These are phyloP conservation scores for Alcedo atthis DNA, from an alignment of 2,797 vertebrate genomes.

Conservation along the genomic window DNA sequence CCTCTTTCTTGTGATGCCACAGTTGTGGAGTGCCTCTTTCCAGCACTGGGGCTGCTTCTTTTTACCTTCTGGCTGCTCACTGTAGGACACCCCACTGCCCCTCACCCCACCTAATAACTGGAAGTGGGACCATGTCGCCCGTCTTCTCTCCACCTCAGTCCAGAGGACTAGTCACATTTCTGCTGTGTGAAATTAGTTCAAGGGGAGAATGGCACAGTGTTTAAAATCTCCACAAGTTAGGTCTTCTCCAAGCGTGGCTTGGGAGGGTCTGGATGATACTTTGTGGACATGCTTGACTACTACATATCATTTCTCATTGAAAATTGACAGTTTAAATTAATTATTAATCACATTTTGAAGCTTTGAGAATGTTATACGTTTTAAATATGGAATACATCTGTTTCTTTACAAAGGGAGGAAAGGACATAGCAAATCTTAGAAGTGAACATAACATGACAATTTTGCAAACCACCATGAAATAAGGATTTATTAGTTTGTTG, in stretches of 20 bases:
- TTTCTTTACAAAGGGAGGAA: not conserved
- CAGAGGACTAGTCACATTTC: not conserved
- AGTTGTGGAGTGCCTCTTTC: not conserved
- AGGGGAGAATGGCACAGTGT: not conserved
- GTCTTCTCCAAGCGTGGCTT: not conserved
- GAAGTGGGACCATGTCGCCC: not conserved
- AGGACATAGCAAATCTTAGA: not conserved
- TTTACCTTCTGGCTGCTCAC: fast-evolving
- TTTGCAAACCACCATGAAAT: slow-evolving; percentile 22
- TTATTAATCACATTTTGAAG: not conserved
- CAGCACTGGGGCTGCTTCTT: not conserved
- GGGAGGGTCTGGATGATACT: not conserved
- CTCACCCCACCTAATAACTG: fast-evolving
- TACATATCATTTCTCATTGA: not conserved
- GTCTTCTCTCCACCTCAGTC: not conserved
- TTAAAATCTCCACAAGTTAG: not conserved
- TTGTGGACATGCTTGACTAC: fast-evolving
- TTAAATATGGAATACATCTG: fast-evolving
- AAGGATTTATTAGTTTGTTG: slow-evolving; percentile 45
- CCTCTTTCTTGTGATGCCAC: not conserved
- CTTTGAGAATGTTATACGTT: not conserved
- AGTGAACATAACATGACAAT: not conserved
- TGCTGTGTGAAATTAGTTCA: not conserved
- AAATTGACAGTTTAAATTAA: not conserved
- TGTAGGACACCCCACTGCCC: not conserved